A percentile compares a stretch with the other conserved stretches of the same genome.
phyloP scores from a whole-genome alignment of 2,888 invertebrate genomes.

The Calliopum simillimum region DNA sequence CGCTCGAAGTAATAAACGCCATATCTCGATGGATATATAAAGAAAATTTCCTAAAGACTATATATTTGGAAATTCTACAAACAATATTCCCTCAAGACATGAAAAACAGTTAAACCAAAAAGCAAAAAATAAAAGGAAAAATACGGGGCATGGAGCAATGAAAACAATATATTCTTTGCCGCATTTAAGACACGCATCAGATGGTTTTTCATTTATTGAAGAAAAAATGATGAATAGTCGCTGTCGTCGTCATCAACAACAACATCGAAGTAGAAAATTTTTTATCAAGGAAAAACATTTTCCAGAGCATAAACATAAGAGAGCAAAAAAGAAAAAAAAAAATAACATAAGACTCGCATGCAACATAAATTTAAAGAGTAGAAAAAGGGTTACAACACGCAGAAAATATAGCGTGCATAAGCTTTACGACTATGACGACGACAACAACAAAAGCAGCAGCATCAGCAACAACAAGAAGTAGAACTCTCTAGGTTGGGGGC shows the following conservation, averaged over 20 bases:
- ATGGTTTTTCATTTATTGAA: no score
- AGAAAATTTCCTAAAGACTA: no score
- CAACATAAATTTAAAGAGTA: neutral
- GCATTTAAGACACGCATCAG: no score
- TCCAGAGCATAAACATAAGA: no score
- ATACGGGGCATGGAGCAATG: slow-evolving; percentile 9
- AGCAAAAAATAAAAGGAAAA: neutral
- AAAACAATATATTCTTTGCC: no score
- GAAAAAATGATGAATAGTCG: neutral
- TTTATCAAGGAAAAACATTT: no score
- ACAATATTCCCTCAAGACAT: slow-evolving; percentile 2
- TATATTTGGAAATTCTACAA: slow-evolving; percentile 15
- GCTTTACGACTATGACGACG: neutral
- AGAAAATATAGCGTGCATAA: neutral
- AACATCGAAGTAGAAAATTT: neutral
- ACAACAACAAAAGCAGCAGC: neutral
- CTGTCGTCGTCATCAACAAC: neutral
- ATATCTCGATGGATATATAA: no score
- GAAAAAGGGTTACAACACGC: slow-evolving; percentile 15
- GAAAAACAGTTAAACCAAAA: neutral
- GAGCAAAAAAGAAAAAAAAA: neutral
- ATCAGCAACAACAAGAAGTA: neutral
- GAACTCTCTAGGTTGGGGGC: neutral
- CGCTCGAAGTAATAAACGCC: no score
- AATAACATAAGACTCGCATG: neutral